Conservation (phyloP, 2,797 vertebrate species). For the Epinephelus coioides region DNA sequence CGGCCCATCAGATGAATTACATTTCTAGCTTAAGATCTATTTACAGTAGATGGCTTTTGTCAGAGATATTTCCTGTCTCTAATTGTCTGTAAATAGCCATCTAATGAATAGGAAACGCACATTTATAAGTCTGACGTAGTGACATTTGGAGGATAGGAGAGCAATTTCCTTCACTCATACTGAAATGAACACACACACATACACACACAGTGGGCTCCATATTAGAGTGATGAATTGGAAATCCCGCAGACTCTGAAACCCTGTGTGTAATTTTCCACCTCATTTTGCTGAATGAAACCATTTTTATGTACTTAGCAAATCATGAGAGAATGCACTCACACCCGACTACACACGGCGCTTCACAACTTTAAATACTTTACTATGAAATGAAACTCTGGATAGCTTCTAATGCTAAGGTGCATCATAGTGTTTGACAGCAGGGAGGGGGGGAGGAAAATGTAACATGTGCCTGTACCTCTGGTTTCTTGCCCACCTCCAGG, state of each 20-base stretch:
- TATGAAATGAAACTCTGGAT: background rate
- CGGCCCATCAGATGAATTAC: conserved; percentile 39
- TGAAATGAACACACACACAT: conserved; percentile 35
- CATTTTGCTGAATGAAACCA: conserved; percentile 56
- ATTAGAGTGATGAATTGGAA: conserved; percentile 60
- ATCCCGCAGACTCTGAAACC: conserved; percentile 44
- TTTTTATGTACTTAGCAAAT: conserved; percentile 47
- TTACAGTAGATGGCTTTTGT: conserved; percentile 40
- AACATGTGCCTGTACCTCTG: conserved; percentile 89
- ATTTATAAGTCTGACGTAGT: conserved; percentile 66
- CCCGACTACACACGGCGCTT: conserved; percentile 13
- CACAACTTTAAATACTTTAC: conserved; percentile 15
- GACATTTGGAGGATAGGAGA: conserved; percentile 69
- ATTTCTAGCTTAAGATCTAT: conserved; percentile 43
- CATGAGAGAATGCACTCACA: conserved; percentile 28
- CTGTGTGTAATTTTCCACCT: conserved; percentile 56
- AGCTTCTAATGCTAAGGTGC: background rate
- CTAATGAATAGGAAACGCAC: conserved; percentile 70
- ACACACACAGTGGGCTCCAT: conserved; percentile 25
- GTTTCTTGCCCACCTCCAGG: conserved; percentile 94
- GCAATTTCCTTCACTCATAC: conserved; percentile 43
- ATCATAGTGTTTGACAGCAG: background rate
- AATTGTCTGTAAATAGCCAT: conserved; percentile 64
- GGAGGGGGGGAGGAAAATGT: background rate
- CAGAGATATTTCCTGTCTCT: conserved; percentile 47